A percentile compares a stretch with the other conserved stretches of the same genome.
phyloP scores from a whole-genome alignment of 2,113 vertebrate genomes.

The Callipepla squamata region DNA sequence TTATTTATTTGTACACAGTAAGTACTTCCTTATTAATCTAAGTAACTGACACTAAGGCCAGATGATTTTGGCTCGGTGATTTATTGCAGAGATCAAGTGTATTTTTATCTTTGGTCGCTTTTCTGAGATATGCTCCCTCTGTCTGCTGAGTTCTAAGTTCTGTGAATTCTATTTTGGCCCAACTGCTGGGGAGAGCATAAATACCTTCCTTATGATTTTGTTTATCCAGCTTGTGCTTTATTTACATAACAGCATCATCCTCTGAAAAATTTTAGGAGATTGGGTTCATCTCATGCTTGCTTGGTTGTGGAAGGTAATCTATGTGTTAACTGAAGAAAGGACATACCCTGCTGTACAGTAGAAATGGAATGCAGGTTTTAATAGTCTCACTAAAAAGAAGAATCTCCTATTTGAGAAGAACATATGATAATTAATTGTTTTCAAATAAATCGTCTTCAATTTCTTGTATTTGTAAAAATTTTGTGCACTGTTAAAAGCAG shows the following conservation, averaged over 20 bases:
- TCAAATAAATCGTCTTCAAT: not conserved
- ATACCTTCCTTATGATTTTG: not conserved
- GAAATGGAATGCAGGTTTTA: not conserved
- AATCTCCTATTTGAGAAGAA: not conserved
- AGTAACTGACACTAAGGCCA: not conserved
- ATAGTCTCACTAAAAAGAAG: not conserved
- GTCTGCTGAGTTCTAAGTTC: not conserved
- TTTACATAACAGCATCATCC: not conserved
- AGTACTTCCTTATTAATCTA: not conserved
- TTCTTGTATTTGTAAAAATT: not conserved
- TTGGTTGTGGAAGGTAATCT: not conserved
- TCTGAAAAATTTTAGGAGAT: not conserved
- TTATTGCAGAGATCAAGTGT: not conserved
- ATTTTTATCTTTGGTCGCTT: not conserved
- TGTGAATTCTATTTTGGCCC: not conserved
- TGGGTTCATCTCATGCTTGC: not conserved
- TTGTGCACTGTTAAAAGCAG: not conserved
- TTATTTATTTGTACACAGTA: not conserved
- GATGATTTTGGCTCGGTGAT: not conserved
- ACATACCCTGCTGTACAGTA: not conserved
- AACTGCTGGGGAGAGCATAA: not conserved
- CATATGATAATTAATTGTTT: not conserved
- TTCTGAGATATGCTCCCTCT: not conserved
- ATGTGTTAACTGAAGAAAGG: not conserved
- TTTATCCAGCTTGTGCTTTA: not conserved